phyloP scores from a whole-genome alignment of 2,888 invertebrate species.

The Plusia festucae region DNA sequence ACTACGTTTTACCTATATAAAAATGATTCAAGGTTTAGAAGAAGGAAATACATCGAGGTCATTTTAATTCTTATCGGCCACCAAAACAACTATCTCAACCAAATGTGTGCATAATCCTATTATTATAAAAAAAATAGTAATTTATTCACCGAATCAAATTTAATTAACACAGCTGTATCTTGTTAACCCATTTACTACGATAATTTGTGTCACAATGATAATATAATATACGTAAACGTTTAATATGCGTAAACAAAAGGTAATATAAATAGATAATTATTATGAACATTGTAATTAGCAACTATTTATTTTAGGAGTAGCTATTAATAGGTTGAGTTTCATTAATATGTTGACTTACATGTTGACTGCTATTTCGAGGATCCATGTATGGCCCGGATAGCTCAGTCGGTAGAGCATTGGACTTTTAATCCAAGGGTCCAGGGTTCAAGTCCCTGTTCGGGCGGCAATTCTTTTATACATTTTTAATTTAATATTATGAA shows the following conservation, averaged over 20 bases:
- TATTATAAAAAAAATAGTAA: not conserved
- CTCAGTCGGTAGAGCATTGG: constrained; percentile 94
- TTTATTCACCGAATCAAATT: not conserved
- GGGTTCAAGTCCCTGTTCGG: constrained; percentile 94
- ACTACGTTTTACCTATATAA: no score
- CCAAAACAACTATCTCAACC: not conserved
- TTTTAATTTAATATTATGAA: not conserved
- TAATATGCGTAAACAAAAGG: not conserved
- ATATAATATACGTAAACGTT: not conserved
- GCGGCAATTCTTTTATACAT: constrained; percentile 69
- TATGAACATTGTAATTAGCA: no score
- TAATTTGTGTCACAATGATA: not conserved
- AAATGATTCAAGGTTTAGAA: no score
- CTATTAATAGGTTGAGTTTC: not conserved
- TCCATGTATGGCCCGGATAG: constrained; percentile 89
- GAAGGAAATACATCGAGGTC: not conserved
- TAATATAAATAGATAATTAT: not conserved
- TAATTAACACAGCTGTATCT: not conserved
- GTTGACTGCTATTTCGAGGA: not conserved
- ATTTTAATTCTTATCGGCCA: not conserved
- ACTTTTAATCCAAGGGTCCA: constrained; percentile 94
- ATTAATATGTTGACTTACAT: constrained; percentile 7
- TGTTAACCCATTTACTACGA: not conserved
- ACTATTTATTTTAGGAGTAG: not conserved
- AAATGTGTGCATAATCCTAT: not conserved